Conservation (phyloP, 1,140 invertebrate genomes). For the Ceratosolen solmsi region DNA sequence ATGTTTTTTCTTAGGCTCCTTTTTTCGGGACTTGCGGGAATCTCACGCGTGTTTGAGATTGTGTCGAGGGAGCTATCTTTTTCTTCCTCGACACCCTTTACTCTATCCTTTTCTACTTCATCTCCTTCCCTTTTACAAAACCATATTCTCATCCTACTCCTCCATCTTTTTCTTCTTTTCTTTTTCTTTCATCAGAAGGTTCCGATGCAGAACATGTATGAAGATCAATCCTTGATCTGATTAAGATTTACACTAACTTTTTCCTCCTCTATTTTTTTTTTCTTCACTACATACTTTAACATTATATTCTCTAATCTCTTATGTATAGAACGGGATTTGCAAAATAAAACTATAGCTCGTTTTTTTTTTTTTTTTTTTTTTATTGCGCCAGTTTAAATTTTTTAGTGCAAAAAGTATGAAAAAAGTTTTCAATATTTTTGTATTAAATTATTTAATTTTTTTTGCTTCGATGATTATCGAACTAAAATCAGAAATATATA, state of each 20-base stretch:
- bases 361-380: too few relatives aligned
- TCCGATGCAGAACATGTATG: neutral
- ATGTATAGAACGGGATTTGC: too few relatives aligned
- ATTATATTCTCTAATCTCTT: slow-evolving; percentile 24
- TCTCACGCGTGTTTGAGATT: slow-evolving; percentile 47
- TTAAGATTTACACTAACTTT: slow-evolving; percentile 32
- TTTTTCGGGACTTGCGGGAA: slow-evolving; percentile 43
- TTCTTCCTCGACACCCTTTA: neutral
- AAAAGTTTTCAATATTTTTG: too few relatives aligned
- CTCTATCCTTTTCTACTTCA: neutral
- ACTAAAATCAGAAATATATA: slow-evolving; percentile 15
- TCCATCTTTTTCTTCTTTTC: neutral
- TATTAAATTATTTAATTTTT: too few relatives aligned
- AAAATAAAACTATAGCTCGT: too few relatives aligned
- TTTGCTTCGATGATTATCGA: neutral
- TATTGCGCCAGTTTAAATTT: too few relatives aligned
- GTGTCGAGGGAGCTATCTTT: slow-evolving; percentile 24
- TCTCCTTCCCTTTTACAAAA: neutral
- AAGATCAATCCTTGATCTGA: slow-evolving; percentile 41
- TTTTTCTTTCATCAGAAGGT: neutral
- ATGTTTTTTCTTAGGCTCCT: slow-evolving; percentile 26
- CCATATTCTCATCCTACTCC: neutral
- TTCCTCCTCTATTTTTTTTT: neutral
- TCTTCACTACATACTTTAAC: slow-evolving; percentile 5
- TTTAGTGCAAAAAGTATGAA: too few relatives aligned